phyloP scores from a whole-genome alignment of 2,888 invertebrate genomes.

The Allygus modestus region DNA sequence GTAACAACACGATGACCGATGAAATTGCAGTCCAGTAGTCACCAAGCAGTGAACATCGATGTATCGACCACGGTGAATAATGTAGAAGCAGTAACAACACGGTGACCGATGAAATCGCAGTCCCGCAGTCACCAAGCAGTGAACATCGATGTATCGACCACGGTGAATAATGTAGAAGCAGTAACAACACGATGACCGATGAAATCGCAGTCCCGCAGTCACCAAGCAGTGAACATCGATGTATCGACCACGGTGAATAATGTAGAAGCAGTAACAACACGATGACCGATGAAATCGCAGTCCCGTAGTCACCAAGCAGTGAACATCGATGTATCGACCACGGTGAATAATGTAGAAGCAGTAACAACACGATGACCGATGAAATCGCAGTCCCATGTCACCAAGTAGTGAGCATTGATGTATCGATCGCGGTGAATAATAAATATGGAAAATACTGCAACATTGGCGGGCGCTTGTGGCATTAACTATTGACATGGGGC shows the following conservation, averaged over 20 bases:
- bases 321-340: not conserved
- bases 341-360: not conserved
- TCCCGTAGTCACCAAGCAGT: not conserved
- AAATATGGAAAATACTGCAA: constrained; percentile 24
- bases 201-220: not conserved
- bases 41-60: not conserved
- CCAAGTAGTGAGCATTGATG: constrained; percentile 3
- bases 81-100: no score
- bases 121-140: not conserved
- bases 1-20: not conserved
- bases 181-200: no score
- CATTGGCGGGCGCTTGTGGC: not conserved
- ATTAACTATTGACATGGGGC: constrained; percentile 28
- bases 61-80: no score
- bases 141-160: constrained; percentile 12
- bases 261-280: not conserved
- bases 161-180: no score
- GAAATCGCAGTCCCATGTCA: constrained; percentile 11
- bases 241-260: not conserved
- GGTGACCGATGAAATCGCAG: not conserved
- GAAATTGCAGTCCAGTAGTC: not conserved
- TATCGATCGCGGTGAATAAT: constrained; percentile 39
- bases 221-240: not conserved
- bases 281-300: not conserved
- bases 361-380: constrained; percentile 16